phyloP scores from a whole-genome alignment of 2,888 invertebrate genomes.

The Caenorhabditis angaria region DNA sequence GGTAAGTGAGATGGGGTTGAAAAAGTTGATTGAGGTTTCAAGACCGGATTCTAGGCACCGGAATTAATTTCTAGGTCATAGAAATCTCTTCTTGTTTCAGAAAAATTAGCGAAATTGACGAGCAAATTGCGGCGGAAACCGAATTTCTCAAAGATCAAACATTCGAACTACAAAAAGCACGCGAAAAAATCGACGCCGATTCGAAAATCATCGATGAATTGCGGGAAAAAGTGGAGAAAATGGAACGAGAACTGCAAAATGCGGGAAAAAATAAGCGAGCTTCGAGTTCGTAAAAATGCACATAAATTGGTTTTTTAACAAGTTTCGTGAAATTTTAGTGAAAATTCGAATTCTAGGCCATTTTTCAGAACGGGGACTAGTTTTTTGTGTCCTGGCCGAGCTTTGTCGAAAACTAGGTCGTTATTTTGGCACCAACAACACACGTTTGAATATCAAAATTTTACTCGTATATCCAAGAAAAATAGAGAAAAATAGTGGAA shows the following conservation, averaged over 20 bases:
- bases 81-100: background rate
- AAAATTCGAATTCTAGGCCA: no score
- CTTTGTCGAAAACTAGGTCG: no score
- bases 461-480: background rate
- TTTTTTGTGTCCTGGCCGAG: no score
- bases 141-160: slow-evolving; percentile 42
- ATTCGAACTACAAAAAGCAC: slow-evolving; percentile 23
- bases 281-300: slow-evolving; percentile 22
- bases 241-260: slow-evolving; percentile 28
- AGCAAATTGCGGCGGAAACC: slow-evolving; percentile 34
- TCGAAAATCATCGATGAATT: slow-evolving; percentile 24
- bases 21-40: no score
- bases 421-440: background rate
- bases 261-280: slow-evolving; percentile 30
- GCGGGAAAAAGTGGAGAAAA: slow-evolving; percentile 13
- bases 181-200: slow-evolving; percentile 28
- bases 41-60: no score
- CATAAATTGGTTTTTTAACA: background rate
- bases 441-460: no score
- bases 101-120: slow-evolving; percentile 16
- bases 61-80: no score
- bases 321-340: no score
- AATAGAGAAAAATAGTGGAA: background rate
- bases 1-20: no score
- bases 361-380: no score